Base-by-base conservation (phyloP, 1,140 invertebrate species). In the Diplogasteroides magnus region DNA sequence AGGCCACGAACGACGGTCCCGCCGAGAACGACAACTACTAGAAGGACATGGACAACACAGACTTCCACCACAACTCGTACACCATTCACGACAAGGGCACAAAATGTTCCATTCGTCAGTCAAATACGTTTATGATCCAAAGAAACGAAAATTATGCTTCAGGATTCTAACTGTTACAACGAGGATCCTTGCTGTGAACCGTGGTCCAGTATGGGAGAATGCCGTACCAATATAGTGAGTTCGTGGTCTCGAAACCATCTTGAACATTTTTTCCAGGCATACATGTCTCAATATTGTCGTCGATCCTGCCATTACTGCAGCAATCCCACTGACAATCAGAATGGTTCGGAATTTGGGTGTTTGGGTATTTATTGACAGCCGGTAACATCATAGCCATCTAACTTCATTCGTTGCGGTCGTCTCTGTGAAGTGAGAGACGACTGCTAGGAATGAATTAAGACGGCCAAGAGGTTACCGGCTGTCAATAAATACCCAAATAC, bases 131-230 rank as follows among this genome's bases (percentile, higher is more conserved):
- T 25, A 61, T 3, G 61, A 61, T n/a, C 19, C n/a, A 61, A 61
- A 66, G n/a, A 19, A 13, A 28, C 13, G 27, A 19, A 19, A 23
- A n/a, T n/a, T n/a, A n/a, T 63, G 26, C 15, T 15, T 6, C 28
- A 61, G 23, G 61, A 15, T 14, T 23, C 0, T 13, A 68, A 67
- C 23, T 27, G 29, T 0, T n/a, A 14, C 48, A 63, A 25, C 55
- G 55, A 72, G 32, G 62, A 81, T 71, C 78, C 81, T 14, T 81
- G 79, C 66, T 81, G 79, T 62, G 81, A 80, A 19, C 25, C 61
- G 13, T 81, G 79, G 79, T 68, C 78, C 13, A 31, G 56, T 28
- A 57, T 31, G n/a, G 77, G 76, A 26, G 74, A 78, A 64, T 80
- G 80, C 67, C 58, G 58, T 37, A 64, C 37, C 6, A 48, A 48